phyloP scores from a whole-genome alignment of 2,113 vertebrate species.

The Marmota monax region DNA sequence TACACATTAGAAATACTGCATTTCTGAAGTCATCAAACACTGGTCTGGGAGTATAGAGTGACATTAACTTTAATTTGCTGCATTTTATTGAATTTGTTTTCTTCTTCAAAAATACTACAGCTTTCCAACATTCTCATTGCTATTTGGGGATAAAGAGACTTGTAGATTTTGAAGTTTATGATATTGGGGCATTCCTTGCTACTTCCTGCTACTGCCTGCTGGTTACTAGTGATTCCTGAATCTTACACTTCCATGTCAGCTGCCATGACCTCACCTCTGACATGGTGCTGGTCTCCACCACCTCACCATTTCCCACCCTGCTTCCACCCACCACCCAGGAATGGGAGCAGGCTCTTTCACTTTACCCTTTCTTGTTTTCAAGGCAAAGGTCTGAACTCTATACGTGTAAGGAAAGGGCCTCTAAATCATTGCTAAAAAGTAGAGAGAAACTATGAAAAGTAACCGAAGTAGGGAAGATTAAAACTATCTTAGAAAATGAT shows the following conservation, averaged over 20 bases:
- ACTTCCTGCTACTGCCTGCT: neutral
- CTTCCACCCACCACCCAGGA: neutral
- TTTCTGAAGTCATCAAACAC: neutral
- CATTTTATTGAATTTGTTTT: conserved; percentile 26
- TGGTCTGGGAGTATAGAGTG: neutral
- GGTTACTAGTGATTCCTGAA: neutral
- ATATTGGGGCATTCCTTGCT: neutral
- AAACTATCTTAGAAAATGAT: neutral
- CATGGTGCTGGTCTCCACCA: neutral
- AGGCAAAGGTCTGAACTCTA: neutral
- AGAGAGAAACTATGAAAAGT: neutral
- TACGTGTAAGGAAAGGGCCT: neutral
- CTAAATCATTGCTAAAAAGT: neutral
- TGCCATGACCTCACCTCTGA: neutral
- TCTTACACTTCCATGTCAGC: neutral
- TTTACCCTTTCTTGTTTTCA: neutral
- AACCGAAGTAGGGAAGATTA: neutral
- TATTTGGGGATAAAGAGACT: neutral
- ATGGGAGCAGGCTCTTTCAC: neutral
- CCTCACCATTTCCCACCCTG: no score
- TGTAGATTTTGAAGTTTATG: neutral
- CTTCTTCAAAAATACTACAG: neutral
- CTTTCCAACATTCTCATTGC: neutral
- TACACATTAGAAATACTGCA: neutral
- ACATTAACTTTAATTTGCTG: conserved; percentile 51